Evolutionary conservation across 2,797 vertebrate species (phyloP), one percentile per base, ranked within the genome.

Genomic region (Semaprochilodus insignis): DNA sequence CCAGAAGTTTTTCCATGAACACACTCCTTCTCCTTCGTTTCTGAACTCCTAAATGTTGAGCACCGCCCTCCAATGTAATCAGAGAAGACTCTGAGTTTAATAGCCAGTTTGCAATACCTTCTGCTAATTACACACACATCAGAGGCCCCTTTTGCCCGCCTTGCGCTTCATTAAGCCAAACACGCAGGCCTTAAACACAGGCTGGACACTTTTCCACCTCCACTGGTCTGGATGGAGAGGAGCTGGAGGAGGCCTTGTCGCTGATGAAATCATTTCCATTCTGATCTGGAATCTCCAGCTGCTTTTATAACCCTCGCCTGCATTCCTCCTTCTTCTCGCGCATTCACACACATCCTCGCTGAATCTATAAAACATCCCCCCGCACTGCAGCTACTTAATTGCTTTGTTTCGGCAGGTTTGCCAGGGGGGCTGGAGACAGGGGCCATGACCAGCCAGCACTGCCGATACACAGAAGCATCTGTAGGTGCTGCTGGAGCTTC

Each of bases 391-490:
- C 80, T 74, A 74, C 84, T 91, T 92, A 92, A 92, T 92, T 92
- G 92, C 91, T 91, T 93, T 93, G 90, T 92, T 93, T 91, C 88
- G 85, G 71, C 55, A 80, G 88, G 90, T 91, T 90, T 90, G 69
- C 66, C 66, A 69, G 66, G 66, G 31, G 59, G 63, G 27, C 27
- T 65, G 31, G 63, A 65, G 63, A 65, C 36, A 19, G 66, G 66
- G 66, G 66, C 81, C 88, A 88, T 90, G 92, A 86, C 52, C 36
- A 74, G 23, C 82, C 71, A 77, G 78, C 72, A 80, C 89, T 85
- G 77, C 83, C 88, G 87, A 91, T 92, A 91, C 90, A 87, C 88
- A 92, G 91, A 85, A 86, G 91, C 91, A 91, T 92, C 91, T 93
- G 93, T 92, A 92, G 89, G 90, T 92, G 90, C 88, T 80, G 85